Percentiles rank a stretch among this genome's conserved stretches.
These are phyloP conservation scores for Malurus splendens DNA, from an alignment of 2,797 vertebrate genomes.

Conservation along the genomic window DNA sequence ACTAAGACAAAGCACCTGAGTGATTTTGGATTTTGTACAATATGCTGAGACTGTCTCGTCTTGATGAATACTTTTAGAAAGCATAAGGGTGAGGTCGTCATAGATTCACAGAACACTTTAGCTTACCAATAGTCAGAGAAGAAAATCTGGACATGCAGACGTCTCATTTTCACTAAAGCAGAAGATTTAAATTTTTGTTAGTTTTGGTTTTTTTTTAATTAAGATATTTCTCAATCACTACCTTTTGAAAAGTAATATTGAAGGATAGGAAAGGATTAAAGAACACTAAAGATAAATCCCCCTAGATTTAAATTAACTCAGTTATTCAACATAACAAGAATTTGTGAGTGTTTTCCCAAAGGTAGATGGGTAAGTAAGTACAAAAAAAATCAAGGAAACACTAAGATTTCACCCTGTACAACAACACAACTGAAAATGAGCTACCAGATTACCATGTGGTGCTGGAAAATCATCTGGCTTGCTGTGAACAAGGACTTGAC, in stretches of 20 bases:
- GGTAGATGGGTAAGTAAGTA: neutral
- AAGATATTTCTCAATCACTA: neutral
- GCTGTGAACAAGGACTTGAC: conserved; percentile 22
- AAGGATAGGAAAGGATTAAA: neutral
- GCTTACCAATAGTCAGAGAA: neutral
- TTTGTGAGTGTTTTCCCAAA: neutral
- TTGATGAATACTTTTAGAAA: neutral
- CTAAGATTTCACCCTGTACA: neutral
- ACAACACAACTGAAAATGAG: conserved; percentile 23
- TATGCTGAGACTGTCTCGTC: neutral
- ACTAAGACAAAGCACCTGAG: neutral
- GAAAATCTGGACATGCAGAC: neutral
- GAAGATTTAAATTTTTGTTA: neutral
- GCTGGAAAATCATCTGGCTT: conserved; percentile 19
- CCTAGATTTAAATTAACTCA: neutral
- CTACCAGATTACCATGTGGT: conserved; percentile 9
- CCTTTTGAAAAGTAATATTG: neutral
- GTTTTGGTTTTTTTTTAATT: neutral
- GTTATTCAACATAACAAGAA: neutral
- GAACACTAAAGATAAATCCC: neutral
- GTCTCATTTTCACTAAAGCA: neutral
- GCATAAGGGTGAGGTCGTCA: neutral
- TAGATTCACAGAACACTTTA: neutral
- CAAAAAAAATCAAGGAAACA: neutral
- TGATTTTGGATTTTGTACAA: neutral